Evolutionary conservation across 2,888 invertebrate genomes (phyloP).

Genomic region (Napeogenes inachia): DNA sequence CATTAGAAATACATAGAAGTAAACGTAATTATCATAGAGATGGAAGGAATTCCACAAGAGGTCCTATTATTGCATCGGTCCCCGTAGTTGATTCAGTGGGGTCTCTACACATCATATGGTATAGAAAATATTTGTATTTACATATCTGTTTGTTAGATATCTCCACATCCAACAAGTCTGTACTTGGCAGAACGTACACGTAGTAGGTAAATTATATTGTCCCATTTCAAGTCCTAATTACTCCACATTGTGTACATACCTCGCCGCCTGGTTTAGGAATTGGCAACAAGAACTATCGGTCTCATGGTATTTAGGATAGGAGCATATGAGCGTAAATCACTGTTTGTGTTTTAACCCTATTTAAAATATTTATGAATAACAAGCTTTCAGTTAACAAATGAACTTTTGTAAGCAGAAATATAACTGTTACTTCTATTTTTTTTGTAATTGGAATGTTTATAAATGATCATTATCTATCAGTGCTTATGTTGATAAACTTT

Average conservation of each 20-base stretch:
- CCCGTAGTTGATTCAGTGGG: too few species aligned
- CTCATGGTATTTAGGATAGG: conserved; percentile 20
- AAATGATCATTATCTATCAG: conserved; percentile 13
- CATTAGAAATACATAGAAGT: too few species aligned
- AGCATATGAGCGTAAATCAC: conserved; percentile 12
- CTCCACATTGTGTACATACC: conserved; percentile 18
- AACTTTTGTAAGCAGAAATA: neutral
- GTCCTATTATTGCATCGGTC: too few species aligned
- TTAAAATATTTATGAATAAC: neutral
- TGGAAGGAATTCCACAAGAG: too few species aligned
- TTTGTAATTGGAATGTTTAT: neutral
- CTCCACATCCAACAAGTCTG: conserved; percentile 2
- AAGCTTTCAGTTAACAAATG: conserved; percentile 4
- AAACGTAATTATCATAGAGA: too few species aligned
- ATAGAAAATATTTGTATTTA: neutral
- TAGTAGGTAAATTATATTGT: conserved; percentile 22
- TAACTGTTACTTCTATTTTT: neutral
- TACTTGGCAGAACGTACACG: conserved; percentile 12
- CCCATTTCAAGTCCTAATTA: conserved; percentile 25
- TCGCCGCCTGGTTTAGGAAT: conserved; percentile 19
- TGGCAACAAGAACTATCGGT: conserved; percentile 26
- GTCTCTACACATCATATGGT: too few species aligned
- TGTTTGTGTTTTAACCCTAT: conserved; percentile 7
- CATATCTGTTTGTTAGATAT: neutral
- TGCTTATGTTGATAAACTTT: conserved; percentile 42